Conservation (phyloP, 2,113 vertebrate genomes). For the Macquaria australasica region DNA sequence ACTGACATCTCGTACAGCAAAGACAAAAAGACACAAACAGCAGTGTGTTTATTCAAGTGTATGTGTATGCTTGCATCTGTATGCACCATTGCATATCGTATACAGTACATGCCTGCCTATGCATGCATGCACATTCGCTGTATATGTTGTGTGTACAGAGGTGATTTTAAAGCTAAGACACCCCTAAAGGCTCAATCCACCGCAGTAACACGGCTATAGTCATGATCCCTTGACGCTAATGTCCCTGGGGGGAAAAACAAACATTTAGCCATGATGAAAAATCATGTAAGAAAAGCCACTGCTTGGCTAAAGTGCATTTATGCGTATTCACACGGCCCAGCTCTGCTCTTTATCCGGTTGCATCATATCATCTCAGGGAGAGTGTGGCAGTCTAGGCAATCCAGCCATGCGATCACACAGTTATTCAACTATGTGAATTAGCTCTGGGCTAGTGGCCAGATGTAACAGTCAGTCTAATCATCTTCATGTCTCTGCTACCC, state of each 20-base stretch:
- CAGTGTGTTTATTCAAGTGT: constrained; percentile 15
- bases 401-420: constrained; percentile 66
- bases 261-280: constrained; percentile 75
- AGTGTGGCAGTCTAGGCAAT: constrained; percentile 62
- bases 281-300: constrained; percentile 67
- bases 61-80: constrained; percentile 20
- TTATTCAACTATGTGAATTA: constrained; percentile 71
- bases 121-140: constrained; percentile 39
- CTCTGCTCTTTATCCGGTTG: constrained; percentile 75
- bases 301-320: constrained; percentile 73
- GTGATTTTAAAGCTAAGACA: constrained; percentile 64
- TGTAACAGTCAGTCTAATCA: constrained; percentile 67
- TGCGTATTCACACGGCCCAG: constrained; percentile 62
- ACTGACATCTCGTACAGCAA: constrained; percentile 14
- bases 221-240: constrained; percentile 56
- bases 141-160: constrained; percentile 34
- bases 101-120: constrained; percentile 10
- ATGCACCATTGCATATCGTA: constrained; percentile 40
- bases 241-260: constrained; percentile 66
- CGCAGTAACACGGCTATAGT: constrained; percentile 48
- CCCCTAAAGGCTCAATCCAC: constrained; percentile 60
- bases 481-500: constrained; percentile 55
- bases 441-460: constrained; percentile 72
- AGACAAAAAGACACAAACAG: constrained; percentile 15
- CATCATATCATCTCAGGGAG: constrained; percentile 76